These are phyloP conservation scores for Ramazzottius varieornatus DNA, from an alignment of 2,888 invertebrate species.

Conservation along the genomic window DNA sequence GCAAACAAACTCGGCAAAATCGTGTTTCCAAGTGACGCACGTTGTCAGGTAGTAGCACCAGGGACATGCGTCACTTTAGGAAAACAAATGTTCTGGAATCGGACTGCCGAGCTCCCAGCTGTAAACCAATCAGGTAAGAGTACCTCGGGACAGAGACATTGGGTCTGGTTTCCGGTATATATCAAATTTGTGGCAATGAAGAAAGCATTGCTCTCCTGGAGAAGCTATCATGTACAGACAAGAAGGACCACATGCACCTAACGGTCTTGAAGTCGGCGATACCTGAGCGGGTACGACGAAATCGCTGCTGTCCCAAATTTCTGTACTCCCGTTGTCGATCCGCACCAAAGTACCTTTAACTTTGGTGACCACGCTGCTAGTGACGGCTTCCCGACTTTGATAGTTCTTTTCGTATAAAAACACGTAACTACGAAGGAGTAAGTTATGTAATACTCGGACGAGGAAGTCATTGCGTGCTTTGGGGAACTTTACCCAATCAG, in stretches of 20 bases:
- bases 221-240: too few species aligned
- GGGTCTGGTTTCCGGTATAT: not conserved
- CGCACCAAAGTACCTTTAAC: not conserved
- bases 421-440: not conserved
- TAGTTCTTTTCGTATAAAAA: not conserved
- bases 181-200: not conserved
- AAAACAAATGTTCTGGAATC: too few species aligned
- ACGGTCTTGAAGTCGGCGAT: not conserved
- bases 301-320: not conserved
- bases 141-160: not conserved
- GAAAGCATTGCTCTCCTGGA: not conserved
- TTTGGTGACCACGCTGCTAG: not conserved
- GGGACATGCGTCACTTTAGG: too few species aligned
- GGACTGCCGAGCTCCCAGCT: not conserved
- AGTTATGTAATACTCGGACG: too few species aligned
- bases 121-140: not conserved
- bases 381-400: not conserved
- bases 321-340: not conserved
- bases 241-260: not conserved
- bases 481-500: not conserved
- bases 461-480: too few species aligned
- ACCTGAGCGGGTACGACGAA: slow-evolving; percentile 2
- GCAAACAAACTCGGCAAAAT: too few species aligned
- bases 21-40: too few species aligned
- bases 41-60: too few species aligned